Evolutionary conservation across 2,888 invertebrate genomes (phyloP), one percentile per base, ranked within the genome.

Genomic region (Lacanobia wlatinum): DNA sequence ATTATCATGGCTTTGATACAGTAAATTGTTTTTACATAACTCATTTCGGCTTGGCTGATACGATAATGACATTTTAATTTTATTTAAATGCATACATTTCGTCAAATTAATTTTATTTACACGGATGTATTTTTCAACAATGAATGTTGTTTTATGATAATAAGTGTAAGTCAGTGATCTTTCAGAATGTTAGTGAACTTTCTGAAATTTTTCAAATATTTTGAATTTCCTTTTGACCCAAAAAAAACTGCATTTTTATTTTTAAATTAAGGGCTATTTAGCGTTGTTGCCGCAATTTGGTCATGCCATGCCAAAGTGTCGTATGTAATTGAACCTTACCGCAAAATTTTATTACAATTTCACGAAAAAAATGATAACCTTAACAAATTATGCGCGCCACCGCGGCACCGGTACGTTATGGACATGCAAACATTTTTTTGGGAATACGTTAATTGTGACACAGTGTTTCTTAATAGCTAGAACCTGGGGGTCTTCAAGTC

Each of bases 271-370:
- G 14, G 46, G 46, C 4, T 21, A 6, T 59, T 59, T 40, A n/a
- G n/a, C 18, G 5, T 23, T 46, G n/a, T 52, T 40, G 8, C n/a
- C n/a, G 2, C 16, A 38, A 48, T 38, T 23, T 10, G 16, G 23
- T 14, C 14, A 70, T 34, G n/a, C 14, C 9, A 18, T 70, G 2
- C 12, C 10, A n/a, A 18, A 66, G 38, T 18, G 7, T 6, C 9
- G 7, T 50, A 1, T 50, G 48, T 1, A 2, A 56, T 12, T 34
- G 23, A 5, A 50, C n/a, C 14, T 10, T 16, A 63, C 64, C 40
- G 50, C 50, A 62, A 62, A 50, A 62, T 28, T 23, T 63, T 63
- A 40, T 40, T 61, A 38, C 38, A 34, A 34, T 48, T 40, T 50
- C 21, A 18, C 21, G 46, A 12, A 34, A 66, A 40, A 46, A 43